phyloP scores from a whole-genome alignment of 92 coral and sea anemone genomes.

The Porites rus region DNA sequence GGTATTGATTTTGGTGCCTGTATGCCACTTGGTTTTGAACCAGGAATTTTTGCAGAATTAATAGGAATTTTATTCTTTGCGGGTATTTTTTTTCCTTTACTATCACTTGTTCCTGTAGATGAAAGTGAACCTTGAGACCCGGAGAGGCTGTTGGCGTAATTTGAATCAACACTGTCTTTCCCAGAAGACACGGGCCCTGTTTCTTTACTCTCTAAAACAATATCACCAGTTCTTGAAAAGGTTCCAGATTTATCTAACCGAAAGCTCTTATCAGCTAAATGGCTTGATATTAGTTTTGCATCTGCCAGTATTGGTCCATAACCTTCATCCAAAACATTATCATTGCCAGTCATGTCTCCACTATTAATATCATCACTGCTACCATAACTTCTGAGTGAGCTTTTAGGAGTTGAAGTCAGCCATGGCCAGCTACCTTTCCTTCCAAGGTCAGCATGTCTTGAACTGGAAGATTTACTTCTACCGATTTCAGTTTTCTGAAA shows the following conservation, averaged over 20 bases:
- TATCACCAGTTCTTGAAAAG: slow-evolving; percentile 13
- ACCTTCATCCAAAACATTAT: slow-evolving; percentile 10
- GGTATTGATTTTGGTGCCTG: slow-evolving; percentile 12
- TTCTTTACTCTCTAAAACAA: not conserved
- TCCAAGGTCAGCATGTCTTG: not conserved
- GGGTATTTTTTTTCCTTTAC: slow-evolving; percentile 32
- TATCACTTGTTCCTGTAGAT: slow-evolving; percentile 50
- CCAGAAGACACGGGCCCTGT: not conserved
- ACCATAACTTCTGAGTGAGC: slow-evolving; percentile 20
- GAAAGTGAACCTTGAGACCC: slow-evolving; percentile 71
- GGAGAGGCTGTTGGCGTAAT: slow-evolving; percentile 27
- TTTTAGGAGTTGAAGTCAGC: slow-evolving; percentile 24
- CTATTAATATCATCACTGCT: slow-evolving; percentile 25
- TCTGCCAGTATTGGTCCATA: slow-evolving; percentile 14
- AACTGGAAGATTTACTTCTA: slow-evolving; percentile 4
- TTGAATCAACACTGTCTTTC: slow-evolving; percentile 4
- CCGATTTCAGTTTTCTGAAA: not conserved
- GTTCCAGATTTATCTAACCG: slow-evolving; percentile 25
- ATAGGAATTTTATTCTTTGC: not conserved
- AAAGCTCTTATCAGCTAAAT: slow-evolving; percentile 6
- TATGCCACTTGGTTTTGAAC: slow-evolving; percentile 25
- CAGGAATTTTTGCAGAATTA: slow-evolving; percentile 23
- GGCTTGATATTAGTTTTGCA: slow-evolving; percentile 7
- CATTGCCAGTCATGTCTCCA: not conserved
- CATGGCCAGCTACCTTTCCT: slow-evolving; percentile 46